Conservation (phyloP, 2,888 invertebrate species). For the Parthenolecanium corni region DNA sequence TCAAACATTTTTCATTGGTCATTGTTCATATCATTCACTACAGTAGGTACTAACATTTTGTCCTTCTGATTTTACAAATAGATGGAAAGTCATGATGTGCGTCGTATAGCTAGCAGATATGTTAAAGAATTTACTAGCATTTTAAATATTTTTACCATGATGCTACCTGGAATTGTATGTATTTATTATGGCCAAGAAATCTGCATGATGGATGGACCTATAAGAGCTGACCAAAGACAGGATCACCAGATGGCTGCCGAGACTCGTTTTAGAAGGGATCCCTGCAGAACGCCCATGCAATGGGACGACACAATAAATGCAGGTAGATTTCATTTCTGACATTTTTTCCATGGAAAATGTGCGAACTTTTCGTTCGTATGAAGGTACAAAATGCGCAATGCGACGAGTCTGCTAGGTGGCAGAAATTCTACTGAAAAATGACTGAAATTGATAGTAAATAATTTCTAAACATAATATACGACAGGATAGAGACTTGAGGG, state of each 20-base stretch:
- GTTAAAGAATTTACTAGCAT: constrained; percentile 54
- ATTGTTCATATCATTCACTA: no score
- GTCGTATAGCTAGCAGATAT: constrained; percentile 44
- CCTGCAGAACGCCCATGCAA: constrained; percentile 67
- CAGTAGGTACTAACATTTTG: no score
- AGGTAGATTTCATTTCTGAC: constrained; percentile 39
- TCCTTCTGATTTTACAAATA: no score
- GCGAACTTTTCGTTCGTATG: background rate
- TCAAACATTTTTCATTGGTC: no score
- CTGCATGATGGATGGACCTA: constrained; percentile 47
- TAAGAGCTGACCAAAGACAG: constrained; percentile 49
- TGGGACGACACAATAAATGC: constrained; percentile 54
- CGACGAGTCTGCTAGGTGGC: no score
- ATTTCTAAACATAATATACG: no score
- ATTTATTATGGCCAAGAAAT: no score
- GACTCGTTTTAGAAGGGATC: constrained; percentile 51
- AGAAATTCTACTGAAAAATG: no score
- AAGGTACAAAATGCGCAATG: no score
- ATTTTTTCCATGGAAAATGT: constrained; percentile 7
- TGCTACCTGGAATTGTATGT: constrained; percentile 66
- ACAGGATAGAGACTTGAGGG: no score
- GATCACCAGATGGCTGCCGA: constrained; percentile 50
- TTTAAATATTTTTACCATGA: constrained; percentile 53
- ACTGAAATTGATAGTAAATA: no score
- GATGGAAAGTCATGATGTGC: constrained; percentile 59